Evolutionary conservation across 2,113 vertebrate species (phyloP), one percentile per base, ranked within the genome.

Genomic region (Setophaga coronata): DNA sequence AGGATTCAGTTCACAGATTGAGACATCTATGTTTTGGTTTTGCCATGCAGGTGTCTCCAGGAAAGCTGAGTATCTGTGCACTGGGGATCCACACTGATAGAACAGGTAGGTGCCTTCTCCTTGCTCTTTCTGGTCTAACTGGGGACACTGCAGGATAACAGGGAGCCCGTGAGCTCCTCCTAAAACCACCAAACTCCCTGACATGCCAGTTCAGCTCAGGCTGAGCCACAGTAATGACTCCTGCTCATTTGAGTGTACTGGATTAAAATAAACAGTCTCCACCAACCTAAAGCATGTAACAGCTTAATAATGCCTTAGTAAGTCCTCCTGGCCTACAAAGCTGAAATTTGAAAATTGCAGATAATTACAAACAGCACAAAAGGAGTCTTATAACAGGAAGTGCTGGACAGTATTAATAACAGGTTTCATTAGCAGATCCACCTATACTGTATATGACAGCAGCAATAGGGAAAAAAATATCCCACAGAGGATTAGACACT

Each of bases 331-430:
- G 67, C 58, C 47, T 83, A 70, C 79, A 71, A 60, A 92, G 79
- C 31, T 81, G 47, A 96, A 95, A 95, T 93, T 57, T 89, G 42
- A 92, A 95, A 93, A 93, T 92, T 95, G 81, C 20, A 77, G 64
- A 58, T 92, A 92, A 95, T 93, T 95, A 73, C 38, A 78, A 92
- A 48, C 0, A 1, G 29, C 38, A 96, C 71, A 93, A 96, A 93
- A 89, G 29, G 9, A 94, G 47, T 62, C 77, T 94, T 96, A 66
- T 50, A 89, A 87, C 77, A 96, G 93, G 93, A 97, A 95, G 60
- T 25, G 10, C 42, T 90, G 82, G 71, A 62, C 71, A 58, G 29
- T 77, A 66, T 92, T 95, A 96, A 91, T 95, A 88, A 90, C 29
- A 92, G 82, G 58, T 82, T 94, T 93, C 58, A 54, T 88, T 90